These are phyloP conservation scores for Tachysurus fulvidraco DNA, from an alignment of 2,113 vertebrate genomes.

Conservation along the genomic window DNA sequence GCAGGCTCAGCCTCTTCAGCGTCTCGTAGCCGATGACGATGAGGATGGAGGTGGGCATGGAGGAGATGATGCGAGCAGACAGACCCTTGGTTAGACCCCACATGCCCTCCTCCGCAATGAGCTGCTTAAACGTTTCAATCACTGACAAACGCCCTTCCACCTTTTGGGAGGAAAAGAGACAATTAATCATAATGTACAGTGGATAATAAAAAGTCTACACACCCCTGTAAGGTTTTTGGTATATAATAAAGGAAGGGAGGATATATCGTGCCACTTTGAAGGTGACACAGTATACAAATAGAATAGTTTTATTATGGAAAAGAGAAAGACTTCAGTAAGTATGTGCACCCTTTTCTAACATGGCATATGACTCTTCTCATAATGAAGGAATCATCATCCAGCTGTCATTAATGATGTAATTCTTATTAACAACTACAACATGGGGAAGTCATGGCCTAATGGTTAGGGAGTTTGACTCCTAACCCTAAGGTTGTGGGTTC, in stretches of 20 bases:
- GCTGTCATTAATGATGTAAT: neutral
- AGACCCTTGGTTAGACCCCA: conserved; percentile 91
- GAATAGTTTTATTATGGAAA: neutral
- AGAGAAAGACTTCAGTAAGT: neutral
- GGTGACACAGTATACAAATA: neutral
- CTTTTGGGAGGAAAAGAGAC: conserved; percentile 62
- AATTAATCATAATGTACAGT: neutral
- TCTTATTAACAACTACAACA: neutral
- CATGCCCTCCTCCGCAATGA: conserved; percentile 87
- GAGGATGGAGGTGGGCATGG: conserved; percentile 88
- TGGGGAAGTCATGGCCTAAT: too few species aligned
- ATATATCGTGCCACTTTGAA: neutral
- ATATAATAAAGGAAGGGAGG: neutral
- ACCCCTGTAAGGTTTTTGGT: neutral
- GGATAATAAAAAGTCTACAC: neutral
- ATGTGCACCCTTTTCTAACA: neutral
- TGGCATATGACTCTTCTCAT: too few species aligned
- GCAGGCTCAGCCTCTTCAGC: conserved; percentile 92
- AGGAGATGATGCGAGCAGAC: conserved; percentile 90
- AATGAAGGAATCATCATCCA: too few species aligned
- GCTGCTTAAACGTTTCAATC: conserved; percentile 86
- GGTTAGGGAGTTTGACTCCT: too few species aligned
- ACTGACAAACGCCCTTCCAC: conserved; percentile 92
- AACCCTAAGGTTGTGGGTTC: too few species aligned
- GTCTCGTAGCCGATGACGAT: conserved; percentile 96